Conservation (phyloP, 2,888 invertebrate genomes). For the Eurytoma adleriae region DNA sequence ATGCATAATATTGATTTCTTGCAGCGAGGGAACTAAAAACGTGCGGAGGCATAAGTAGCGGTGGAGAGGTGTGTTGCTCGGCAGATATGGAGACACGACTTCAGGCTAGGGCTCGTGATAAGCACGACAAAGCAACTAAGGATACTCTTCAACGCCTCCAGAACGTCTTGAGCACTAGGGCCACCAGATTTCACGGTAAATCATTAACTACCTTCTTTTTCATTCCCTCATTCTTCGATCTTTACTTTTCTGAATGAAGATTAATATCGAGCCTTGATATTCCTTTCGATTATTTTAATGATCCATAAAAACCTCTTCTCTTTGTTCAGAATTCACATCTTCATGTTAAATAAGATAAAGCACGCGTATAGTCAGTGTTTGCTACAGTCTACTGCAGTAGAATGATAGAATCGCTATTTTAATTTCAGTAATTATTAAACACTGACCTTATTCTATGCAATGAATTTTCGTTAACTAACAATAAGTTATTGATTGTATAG, state of each 20-base stretch:
- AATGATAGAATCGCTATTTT: too few relatives aligned
- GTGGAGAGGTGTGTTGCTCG: slow-evolving; percentile 81
- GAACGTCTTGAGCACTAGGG: slow-evolving; percentile 85
- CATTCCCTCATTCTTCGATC: too few relatives aligned
- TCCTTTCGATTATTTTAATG: too few relatives aligned
- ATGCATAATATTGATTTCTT: slow-evolving; percentile 50
- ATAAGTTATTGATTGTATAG: too few relatives aligned
- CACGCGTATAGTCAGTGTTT: too few relatives aligned
- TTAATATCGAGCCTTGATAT: too few relatives aligned
- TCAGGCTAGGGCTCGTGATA: slow-evolving; percentile 83
- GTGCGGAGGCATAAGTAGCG: slow-evolving; percentile 73
- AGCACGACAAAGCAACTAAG: slow-evolving; percentile 85
- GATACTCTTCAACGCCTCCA: slow-evolving; percentile 87
- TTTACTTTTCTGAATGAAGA: too few relatives aligned
- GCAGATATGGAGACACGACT: slow-evolving; percentile 83
- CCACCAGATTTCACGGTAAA: slow-evolving; percentile 92
- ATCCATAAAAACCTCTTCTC: neutral
- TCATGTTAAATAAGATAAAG: neutral
- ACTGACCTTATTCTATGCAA: too few relatives aligned
- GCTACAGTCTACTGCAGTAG: too few relatives aligned
- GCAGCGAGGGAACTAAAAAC: slow-evolving; percentile 72
- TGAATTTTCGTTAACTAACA: too few relatives aligned
- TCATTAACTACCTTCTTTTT: slow-evolving; percentile 51
- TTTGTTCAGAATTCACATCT: slow-evolving; percentile 20
- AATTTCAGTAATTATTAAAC: too few relatives aligned